Percentiles rank a stretch among this genome's conserved stretches.
These are phyloP conservation scores for Brachionus koreanus DNA, from an alignment of 1,140 invertebrate genomes.

Conservation along the genomic window DNA sequence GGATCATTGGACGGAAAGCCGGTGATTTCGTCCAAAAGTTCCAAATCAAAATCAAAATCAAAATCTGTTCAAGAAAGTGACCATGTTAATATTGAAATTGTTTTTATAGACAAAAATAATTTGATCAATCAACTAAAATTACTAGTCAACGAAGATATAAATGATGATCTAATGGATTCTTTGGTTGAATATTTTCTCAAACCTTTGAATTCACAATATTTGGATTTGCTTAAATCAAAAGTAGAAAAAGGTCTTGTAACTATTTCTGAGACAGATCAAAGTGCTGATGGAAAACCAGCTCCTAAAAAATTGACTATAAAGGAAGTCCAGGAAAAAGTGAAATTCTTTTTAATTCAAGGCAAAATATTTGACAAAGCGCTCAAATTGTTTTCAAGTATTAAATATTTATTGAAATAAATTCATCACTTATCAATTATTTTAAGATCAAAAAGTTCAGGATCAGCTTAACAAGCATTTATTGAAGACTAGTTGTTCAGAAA, in stretches of 20 bases:
- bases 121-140: constrained; percentile 3
- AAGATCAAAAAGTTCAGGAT: constrained; percentile 27
- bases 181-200: constrained; percentile 15
- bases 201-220: constrained; percentile 15
- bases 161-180: constrained; percentile 18
- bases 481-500: constrained; percentile 38
- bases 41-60: constrained; percentile 37
- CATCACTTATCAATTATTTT: neutral
- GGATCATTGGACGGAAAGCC: constrained; percentile 5
- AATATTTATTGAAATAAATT: neutral
- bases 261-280: neutral
- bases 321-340: constrained; percentile 75
- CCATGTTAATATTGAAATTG: neutral
- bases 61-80: constrained; percentile 2
- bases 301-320: constrained; percentile 67
- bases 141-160: neutral
- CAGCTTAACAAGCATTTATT: constrained; percentile 29
- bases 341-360: constrained; percentile 69
- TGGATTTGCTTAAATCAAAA: constrained; percentile 27
- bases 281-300: constrained; percentile 55
- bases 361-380: constrained; percentile 79
- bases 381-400: constrained; percentile 63
- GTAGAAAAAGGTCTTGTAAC: constrained; percentile 22
- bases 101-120: constrained; percentile 1
- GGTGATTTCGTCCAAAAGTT: neutral